Percentiles rank a stretch among this genome's conserved stretches.
Conservation (phyloP, 2,113 vertebrate species). For the Pedetes capensis region DNA sequence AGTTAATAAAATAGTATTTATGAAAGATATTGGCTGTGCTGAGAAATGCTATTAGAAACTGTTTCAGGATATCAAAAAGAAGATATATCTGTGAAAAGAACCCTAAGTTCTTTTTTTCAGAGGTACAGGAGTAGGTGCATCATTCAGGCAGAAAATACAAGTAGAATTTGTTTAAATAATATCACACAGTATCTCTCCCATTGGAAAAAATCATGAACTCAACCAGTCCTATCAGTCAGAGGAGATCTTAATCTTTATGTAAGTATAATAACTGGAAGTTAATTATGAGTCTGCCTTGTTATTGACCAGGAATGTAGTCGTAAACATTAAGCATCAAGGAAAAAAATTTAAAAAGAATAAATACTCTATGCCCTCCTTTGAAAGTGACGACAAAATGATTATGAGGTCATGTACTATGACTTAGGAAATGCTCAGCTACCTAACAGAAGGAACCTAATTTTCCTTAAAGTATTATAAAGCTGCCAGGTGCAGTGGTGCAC, state of each 20-base stretch:
- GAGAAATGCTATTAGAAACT: not conserved
- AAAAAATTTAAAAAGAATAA: not conserved
- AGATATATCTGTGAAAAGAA: not conserved
- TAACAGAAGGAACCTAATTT: not conserved
- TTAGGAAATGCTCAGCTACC: not conserved
- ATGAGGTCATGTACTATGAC: not conserved
- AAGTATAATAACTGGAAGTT: not conserved
- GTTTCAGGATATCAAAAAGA: not conserved
- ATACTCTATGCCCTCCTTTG: not conserved
- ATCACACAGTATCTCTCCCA: not conserved
- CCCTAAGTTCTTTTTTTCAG: not conserved
- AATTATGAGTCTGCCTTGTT: not conserved
- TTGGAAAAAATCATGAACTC: not conserved
- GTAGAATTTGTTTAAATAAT: not conserved
- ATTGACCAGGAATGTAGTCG: not conserved
- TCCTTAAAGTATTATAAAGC: slow-evolving; percentile 19
- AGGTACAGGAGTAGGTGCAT: not conserved
- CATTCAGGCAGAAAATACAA: not conserved
- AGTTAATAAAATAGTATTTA: not conserved
- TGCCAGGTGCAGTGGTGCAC: no score
- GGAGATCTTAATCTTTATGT: not conserved
- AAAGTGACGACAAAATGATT: not conserved
- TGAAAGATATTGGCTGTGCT: not conserved
- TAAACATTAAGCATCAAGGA: not conserved
- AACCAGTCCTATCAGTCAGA: not conserved